Base-by-base conservation (phyloP, 2,113 vertebrate genomes). In the Murina feae region DNA sequence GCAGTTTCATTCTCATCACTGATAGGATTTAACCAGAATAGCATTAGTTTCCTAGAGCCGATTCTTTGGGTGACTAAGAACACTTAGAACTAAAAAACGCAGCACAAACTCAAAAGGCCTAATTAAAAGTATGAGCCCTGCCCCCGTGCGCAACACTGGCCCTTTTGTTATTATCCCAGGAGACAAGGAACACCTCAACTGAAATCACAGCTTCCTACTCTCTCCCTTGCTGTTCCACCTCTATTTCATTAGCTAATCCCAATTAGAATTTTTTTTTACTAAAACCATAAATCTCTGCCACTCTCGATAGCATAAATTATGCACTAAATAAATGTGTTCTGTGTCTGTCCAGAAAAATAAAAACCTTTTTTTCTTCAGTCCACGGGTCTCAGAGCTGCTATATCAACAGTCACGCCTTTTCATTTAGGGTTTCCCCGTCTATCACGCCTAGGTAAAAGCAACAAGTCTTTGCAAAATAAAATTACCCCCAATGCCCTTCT, bases 241-340 rank as follows among this genome's bases (percentile, higher is more conserved):
- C 25, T 44, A 76, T 91, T 91, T 95, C 68, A 89, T 94, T 91
- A 95, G 86, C 76, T 94, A 91, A 90, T 86, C 68, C 87, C 84
- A 94, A 94, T 96, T 87, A 96, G 44, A 94, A 68, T 7, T 65
- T 30, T 69, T 49, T 60, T 37, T 66, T n/a, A 91, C 53, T 37
- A 72, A 94, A 30, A 42, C 92, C 80, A 75, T 75, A 86, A 90
- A 91, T 81, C 88, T 65, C 49, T 71, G 76, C 89, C 76, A 18
- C 53, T 76, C 89, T 53, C 58, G 16, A 53, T 17, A 65, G 53
- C 91, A 81, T 32, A 94, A 86, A 86, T 85, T 86, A 55, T 14
- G 32, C 9, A 37, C 71, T 30, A 69, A 88, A 82, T 78, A 95
- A 90, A 55, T 42, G 42, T 7, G 89, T 55, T 49, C 39, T 20